Base-by-base conservation (phyloP, 2,888 invertebrate genomes). In the Bugulina stolonifera region DNA sequence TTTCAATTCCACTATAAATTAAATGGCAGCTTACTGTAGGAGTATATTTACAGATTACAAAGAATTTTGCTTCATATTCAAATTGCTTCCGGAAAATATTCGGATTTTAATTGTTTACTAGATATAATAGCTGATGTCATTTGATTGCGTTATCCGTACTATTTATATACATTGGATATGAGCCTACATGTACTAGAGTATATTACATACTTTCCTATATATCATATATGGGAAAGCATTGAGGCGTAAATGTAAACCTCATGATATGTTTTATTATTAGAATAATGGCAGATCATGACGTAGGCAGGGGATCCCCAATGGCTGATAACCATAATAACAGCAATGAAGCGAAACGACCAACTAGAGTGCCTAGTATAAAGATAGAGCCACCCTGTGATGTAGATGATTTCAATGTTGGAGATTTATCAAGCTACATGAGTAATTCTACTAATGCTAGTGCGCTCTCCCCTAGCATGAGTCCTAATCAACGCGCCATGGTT, bases 281-380 rank as follows among this genome's bases (percentile, higher is more conserved):
- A 64, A 64, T 32, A n/a, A 32, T 64, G 64, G 64, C 64, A 10
- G 64, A 32, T 3, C 14, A 2, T 64, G 64, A 64, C 64, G 64
- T 27, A 64, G 64, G 27, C 5, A 64, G 64, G 64, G 64, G 25
- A 29, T 64, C 64, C 64, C 64, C 64, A 64, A 64, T 64, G 64
- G 64, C 25, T 10, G 32, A 64, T 64, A 32, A 64, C 64, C n/a
- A 57, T n/a, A 25, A 25, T 25, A 32, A 32, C 25, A 32, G 27
- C 32, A 64, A 34, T 64, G 64, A 64, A 27, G 64, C 27, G 64
- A 64, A n/a, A 32, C 64, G 64, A 32, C 64, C 64, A 14, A 64
- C 64, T 25, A 27, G 64, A 64, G 70, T 70, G 18, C 70, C 70
- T 54, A 70, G 70, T 43, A 70, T 70, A 43, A 70, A 70, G 70